Percentiles rank a stretch among this genome's conserved stretches.
These are phyloP conservation scores for Asarcornis scutulata DNA, from an alignment of 2,113 vertebrate genomes.

Conservation along the genomic window DNA sequence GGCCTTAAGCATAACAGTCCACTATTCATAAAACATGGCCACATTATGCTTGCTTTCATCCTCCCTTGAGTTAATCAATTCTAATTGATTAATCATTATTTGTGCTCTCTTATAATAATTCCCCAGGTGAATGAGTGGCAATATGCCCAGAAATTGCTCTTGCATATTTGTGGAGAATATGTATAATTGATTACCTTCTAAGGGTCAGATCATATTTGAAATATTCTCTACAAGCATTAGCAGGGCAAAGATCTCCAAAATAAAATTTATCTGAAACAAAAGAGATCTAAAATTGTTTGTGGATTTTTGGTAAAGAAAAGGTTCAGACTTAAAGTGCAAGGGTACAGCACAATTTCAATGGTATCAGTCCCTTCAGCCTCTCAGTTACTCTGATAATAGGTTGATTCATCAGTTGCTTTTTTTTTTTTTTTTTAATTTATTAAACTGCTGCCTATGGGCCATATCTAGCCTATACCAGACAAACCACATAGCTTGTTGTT, in stretches of 20 bases:
- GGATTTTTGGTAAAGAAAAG: not conserved
- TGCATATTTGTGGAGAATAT: slow-evolving; percentile 7
- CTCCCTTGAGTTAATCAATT: slow-evolving; percentile 2
- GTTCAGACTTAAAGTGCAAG: not conserved
- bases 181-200: slow-evolving; percentile 26
- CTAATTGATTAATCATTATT: slow-evolving; percentile 36
- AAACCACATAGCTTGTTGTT: not conserved
- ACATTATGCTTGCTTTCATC: slow-evolving; percentile 12
- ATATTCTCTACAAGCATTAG: not conserved
- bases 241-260: not conserved
- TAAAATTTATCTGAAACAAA: not conserved
- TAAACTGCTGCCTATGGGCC: not conserved
- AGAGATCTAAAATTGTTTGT: not conserved
- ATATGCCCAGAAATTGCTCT: slow-evolving; percentile 9
- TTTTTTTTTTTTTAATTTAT: not conserved
- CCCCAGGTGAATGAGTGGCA: not conserved
- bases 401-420: not conserved
- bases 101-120: not conserved
- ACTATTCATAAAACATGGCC: not conserved
- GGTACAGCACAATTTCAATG: not conserved
- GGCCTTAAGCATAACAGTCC: not conserved
- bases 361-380: not conserved
- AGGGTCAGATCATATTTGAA: not conserved
- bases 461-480: not conserved
- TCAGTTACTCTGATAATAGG: not conserved